Conservation (phyloP, 30 jellyfish, hydroid and myxozoan genomes). For the Haliclystus octoradiatus region DNA sequence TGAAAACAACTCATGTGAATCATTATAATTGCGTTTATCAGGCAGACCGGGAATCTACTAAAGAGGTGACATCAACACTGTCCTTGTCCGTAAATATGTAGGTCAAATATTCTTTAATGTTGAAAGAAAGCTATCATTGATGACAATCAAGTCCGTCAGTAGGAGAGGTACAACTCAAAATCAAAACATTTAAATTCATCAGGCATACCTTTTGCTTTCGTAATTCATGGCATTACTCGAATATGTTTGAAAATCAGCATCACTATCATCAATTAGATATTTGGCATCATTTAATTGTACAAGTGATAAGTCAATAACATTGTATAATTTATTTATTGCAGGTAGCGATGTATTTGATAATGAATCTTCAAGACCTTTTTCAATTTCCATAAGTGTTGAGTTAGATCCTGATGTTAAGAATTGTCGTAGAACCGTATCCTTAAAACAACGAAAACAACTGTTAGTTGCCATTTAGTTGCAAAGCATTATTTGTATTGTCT, state of each 20-base stretch:
- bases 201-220: background rate
- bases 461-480: too few relatives aligned
- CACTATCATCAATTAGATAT: conserved; percentile 41
- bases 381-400: conserved; percentile 9
- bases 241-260: conserved; percentile 30
- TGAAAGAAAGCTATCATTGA: too few relatives aligned
- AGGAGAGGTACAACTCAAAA: too few relatives aligned
- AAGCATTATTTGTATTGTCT: too few relatives aligned
- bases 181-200: too few relatives aligned
- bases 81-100: too few relatives aligned
- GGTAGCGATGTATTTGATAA: conserved; percentile 7
- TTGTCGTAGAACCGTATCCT: conserved; percentile 44
- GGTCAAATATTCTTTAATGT: too few relatives aligned
- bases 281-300: conserved; percentile 10
- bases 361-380: conserved; percentile 15
- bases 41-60: too few relatives aligned
- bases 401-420: conserved; percentile 33
- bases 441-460: background rate
- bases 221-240: background rate
- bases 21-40: too few relatives aligned
- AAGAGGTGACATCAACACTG: too few relatives aligned
- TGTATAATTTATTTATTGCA: conserved; percentile 5
- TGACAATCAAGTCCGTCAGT: too few relatives aligned
- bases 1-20: too few relatives aligned
- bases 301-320: background rate